These are phyloP conservation scores for Cyphomyrus discorhynchus DNA, from an alignment of 2,113 vertebrate genomes.

Conservation along the genomic window DNA sequence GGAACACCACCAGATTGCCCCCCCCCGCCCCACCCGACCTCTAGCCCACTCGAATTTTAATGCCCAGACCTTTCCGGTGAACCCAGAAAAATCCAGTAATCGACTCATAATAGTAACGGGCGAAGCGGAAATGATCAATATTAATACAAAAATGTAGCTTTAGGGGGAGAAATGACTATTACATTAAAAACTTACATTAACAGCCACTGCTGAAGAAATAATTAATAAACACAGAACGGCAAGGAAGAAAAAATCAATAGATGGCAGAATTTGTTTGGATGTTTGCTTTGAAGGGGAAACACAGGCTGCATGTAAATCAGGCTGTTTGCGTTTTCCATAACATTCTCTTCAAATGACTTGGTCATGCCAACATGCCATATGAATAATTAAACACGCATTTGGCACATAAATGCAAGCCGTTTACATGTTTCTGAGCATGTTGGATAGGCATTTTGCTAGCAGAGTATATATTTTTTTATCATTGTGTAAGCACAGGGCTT, in stretches of 20 bases:
- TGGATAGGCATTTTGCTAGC: background rate
- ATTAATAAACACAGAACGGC: constrained; percentile 56
- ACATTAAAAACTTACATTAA: background rate
- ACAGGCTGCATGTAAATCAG: constrained; percentile 54
- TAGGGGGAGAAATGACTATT: background rate
- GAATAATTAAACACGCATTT: constrained; percentile 44
- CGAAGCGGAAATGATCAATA: background rate
- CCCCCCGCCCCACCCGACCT: background rate
- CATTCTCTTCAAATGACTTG: constrained; percentile 45
- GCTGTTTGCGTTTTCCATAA: constrained; percentile 57
- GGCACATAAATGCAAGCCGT: constrained; percentile 29
- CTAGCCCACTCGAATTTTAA: background rate
- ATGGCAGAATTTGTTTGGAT: constrained; percentile 45
- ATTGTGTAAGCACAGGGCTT: background rate
- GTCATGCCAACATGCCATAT: constrained; percentile 46
- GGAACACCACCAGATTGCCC: background rate
- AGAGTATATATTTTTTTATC: background rate
- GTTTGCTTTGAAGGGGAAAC: constrained; percentile 53
- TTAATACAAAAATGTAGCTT: background rate
- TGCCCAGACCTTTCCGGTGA: background rate
- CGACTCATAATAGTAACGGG: background rate
- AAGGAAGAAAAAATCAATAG: constrained; percentile 54
- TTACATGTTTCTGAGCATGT: background rate
- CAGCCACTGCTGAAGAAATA: constrained; percentile 50
- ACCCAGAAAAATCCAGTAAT: background rate